A percentile compares a stretch with the other conserved stretches of the same genome.
These are phyloP conservation scores for Rosalia funebris DNA, from an alignment of 2,888 invertebrate species.

Conservation along the genomic window DNA sequence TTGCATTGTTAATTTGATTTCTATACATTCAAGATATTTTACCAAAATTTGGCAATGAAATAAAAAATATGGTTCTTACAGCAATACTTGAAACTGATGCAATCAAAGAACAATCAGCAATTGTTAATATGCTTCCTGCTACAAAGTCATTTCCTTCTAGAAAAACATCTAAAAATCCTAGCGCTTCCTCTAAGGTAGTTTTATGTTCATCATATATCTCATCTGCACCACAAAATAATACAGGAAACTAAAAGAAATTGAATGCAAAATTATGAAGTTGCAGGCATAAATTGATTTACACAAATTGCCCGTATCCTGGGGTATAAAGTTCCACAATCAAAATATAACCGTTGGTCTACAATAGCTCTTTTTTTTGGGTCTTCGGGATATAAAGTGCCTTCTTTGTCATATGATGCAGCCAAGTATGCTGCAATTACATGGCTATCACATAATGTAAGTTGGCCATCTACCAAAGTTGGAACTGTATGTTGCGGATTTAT, in stretches of 20 bases:
- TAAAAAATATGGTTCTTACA: conserved; percentile 63
- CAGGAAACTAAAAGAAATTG: conserved; percentile 66
- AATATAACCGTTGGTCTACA: conserved; percentile 72
- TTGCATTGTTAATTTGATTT: no score
- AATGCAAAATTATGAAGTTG: not conserved
- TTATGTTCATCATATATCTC: conserved; percentile 67
- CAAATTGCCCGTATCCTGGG: conserved; percentile 72
- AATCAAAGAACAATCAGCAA: conserved; percentile 72
- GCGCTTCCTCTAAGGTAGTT: conserved; percentile 68
- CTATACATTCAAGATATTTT: no score
- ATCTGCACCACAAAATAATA: conserved; percentile 69
- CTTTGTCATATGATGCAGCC: conserved; percentile 70
- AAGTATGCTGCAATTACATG: conserved; percentile 74
- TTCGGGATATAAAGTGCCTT: conserved; percentile 71
- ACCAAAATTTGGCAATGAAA: no score
- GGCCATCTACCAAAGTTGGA: conserved; percentile 75
- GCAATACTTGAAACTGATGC: conserved; percentile 69
- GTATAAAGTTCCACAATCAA: conserved; percentile 72
- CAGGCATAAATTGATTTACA: conserved; percentile 59
- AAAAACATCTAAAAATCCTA: conserved; percentile 71
- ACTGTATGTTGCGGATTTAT: conserved; percentile 75
- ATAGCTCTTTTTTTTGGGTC: conserved; percentile 68
- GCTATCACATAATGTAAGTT: conserved; percentile 75
- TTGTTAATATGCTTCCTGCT: conserved; percentile 70
- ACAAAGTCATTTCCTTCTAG: conserved; percentile 70